These are phyloP conservation scores for Mirza zaza DNA, from an alignment of 2,113 vertebrate species.

Conservation along the genomic window DNA sequence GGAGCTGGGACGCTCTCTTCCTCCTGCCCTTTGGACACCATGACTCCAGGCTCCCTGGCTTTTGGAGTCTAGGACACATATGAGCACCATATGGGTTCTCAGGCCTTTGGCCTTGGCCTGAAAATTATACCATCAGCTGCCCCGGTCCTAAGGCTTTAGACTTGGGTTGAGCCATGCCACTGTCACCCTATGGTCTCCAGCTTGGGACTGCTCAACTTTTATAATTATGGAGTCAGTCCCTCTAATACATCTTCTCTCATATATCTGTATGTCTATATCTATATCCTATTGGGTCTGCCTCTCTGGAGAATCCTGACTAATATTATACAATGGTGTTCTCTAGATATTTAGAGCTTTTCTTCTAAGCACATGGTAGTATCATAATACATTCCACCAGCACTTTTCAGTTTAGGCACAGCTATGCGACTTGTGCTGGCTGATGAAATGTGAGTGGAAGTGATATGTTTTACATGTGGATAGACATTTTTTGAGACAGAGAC, in stretches of 20 bases:
- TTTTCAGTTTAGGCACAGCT: neutral
- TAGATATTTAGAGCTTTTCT: neutral
- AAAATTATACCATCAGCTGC: neutral
- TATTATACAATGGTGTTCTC: neutral
- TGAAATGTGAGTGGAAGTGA: neutral
- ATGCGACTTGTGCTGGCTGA: neutral
- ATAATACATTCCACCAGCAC: neutral
- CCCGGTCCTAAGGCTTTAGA: neutral
- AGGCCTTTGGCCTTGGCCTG: neutral
- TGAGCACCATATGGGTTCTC: neutral
- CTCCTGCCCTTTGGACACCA: neutral
- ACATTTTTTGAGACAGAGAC: neutral
- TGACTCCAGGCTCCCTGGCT: neutral
- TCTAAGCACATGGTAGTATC: neutral
- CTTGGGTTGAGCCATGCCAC: neutral
- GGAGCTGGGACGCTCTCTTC: neutral
- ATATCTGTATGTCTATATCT: neutral
- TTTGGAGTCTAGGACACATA: neutral
- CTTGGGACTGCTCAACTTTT: neutral
- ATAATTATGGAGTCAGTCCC: neutral
- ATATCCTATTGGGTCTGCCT: neutral
- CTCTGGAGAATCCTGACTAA: neutral
- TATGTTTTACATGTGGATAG: neutral
- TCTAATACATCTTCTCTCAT: neutral
- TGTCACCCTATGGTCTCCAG: neutral